Evolutionary conservation across 2,888 invertebrate species (phyloP), one percentile per base, ranked within the genome.

Genomic region (Polyploca ridens): DNA sequence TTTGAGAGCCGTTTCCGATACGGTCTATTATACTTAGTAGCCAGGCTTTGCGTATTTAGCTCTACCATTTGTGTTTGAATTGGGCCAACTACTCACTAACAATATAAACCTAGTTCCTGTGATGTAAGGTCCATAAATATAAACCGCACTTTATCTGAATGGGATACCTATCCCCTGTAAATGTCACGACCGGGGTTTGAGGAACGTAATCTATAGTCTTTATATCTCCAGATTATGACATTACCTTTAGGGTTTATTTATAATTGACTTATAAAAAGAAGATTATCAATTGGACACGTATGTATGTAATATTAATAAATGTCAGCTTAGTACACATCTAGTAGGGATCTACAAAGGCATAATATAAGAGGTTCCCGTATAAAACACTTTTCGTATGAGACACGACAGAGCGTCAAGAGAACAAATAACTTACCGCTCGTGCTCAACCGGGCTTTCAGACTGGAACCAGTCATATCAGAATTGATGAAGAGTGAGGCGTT

Each of bases 1-100:
- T 54, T 54, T 54, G 54, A 19, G 19, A 54, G 49, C 49, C 49
- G 19, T 19, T 49, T 49, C 49, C 49, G 16, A 49, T 49, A 49
- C 49, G 49, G n/a, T 49, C 49, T 49, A 49, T 16, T 14, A 49
- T 49, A 49, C 16, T 16, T 49, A 46, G 10, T 49, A 49, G 6
- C 49, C 7, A 49, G 49, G 16, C 6, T 49, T 19, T 16, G 19
- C 54, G 54, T 54, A 54, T 19, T 19, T 10, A 19, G 54, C 7
- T 16, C 16, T 49, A 49, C 16, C n/a, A 49, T 44, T 44, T 44
- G 44, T 44, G 44, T 14, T 46, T 46, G 46, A 19, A 54, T 54
- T 54, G 54, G 7, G 54, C 16, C 19, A 19, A 19, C 1, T 54
- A 54, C 16, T 16, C 49, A 49, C 1, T 46, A 46, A 46, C n/a